Conservation (phyloP, 2,113 vertebrate genomes). For the Lycaon pictus region DNA sequence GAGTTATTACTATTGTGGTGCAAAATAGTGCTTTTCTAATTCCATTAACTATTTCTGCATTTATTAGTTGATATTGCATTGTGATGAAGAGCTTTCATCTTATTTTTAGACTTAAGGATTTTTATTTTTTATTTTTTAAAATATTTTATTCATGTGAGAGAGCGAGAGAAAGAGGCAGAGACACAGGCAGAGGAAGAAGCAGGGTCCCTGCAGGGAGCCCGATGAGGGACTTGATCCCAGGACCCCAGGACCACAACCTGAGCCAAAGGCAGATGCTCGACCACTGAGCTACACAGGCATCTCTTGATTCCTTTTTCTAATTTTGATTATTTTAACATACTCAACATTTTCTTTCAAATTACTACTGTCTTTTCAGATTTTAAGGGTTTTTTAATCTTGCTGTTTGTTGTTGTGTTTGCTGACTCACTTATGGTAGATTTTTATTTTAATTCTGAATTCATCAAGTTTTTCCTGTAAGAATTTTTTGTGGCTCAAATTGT, state of each 20-base stretch:
- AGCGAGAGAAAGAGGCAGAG: too few relatives aligned
- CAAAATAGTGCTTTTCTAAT: not conserved
- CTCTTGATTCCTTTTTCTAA: not conserved
- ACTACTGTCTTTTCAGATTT: not conserved
- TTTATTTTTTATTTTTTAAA: not conserved
- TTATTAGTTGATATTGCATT: not conserved
- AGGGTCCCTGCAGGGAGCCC: too few relatives aligned
- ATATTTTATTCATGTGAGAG: too few relatives aligned
- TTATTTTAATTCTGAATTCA: conserved; percentile 32
- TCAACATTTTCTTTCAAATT: not conserved
- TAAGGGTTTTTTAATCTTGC: not conserved
- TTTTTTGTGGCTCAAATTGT: not conserved
- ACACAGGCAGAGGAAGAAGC: too few relatives aligned
- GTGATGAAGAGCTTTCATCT: not conserved
- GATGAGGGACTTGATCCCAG: too few relatives aligned
- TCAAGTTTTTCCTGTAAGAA: not conserved
- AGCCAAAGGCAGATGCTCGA: too few relatives aligned
- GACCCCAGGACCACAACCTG: too few relatives aligned
- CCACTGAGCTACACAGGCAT: too few relatives aligned
- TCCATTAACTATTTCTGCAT: not conserved
- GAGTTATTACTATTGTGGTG: not conserved
- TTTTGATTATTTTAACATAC: not conserved
- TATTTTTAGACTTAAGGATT: not conserved
- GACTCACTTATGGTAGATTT: not conserved
- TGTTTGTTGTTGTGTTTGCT: not conserved